Conservation (phyloP, 2,797 vertebrate genomes). For the Benthosema pterotum region DNA sequence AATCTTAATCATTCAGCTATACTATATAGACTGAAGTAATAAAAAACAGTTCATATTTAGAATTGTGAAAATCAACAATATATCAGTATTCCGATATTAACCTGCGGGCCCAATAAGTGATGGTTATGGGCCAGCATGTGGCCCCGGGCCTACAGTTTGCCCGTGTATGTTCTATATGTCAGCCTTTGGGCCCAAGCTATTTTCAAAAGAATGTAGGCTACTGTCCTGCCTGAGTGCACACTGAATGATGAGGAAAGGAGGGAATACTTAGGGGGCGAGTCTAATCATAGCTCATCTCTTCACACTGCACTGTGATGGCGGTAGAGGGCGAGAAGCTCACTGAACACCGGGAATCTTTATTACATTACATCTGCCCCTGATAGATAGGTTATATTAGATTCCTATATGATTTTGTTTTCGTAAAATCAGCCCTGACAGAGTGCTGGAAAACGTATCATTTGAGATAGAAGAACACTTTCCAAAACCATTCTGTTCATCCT, state of each 20-base stretch:
- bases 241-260: background rate
- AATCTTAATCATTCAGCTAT: too few species aligned
- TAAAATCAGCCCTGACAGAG: slow-evolving; percentile 26
- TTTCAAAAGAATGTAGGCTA: slow-evolving; percentile 17
- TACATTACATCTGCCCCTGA: background rate
- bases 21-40: too few species aligned
- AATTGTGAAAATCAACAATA: too few species aligned
- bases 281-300: slow-evolving; percentile 25
- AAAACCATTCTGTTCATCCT: slow-evolving; percentile 49
- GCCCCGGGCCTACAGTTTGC: too few species aligned
- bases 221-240: slow-evolving; percentile 12
- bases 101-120: too few species aligned
- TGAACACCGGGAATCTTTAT: slow-evolving; percentile 11
- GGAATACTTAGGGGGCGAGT: background rate
- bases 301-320: slow-evolving; percentile 8
- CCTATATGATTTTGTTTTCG: slow-evolving; percentile 36
- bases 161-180: too few species aligned
- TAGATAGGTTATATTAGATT: slow-evolving; percentile 47
- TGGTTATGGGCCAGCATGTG: too few species aligned
- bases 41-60: too few species aligned
- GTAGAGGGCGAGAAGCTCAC: slow-evolving; percentile 31
- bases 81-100: too few species aligned
- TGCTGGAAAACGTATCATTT: slow-evolving; percentile 35
- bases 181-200: slow-evolving; percentile 8
- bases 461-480: slow-evolving; percentile 60